These are phyloP conservation scores for Cheilosia vernalis DNA, from an alignment of 2,888 invertebrate genomes.

Conservation along the genomic window DNA sequence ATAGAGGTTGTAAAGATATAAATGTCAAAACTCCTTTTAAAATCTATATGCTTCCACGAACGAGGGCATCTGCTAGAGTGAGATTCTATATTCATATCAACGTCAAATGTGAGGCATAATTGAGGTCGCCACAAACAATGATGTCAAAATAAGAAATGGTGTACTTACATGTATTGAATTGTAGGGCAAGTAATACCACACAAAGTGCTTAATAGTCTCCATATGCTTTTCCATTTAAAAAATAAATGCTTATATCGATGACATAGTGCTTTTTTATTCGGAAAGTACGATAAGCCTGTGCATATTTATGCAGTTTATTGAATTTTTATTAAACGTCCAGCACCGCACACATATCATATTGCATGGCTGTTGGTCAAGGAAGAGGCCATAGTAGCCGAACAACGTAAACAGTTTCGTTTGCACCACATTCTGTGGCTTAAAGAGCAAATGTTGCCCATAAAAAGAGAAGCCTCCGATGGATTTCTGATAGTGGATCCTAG, in stretches of 20 bases:
- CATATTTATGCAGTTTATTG: constrained; percentile 55
- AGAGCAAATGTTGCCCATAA: constrained; percentile 32
- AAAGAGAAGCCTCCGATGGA: constrained; percentile 31
- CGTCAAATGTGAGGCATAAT: no score
- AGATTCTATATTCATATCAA: no score
- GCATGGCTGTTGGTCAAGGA: constrained; percentile 4
- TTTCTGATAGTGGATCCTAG: constrained; percentile 42
- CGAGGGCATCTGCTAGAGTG: no score
- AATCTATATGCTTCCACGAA: no score
- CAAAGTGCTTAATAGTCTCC: neutral
- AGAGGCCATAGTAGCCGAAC: neutral
- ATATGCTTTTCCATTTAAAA: neutral
- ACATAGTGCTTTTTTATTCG: neutral
- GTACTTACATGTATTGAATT: no score
- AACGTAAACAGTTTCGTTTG: constrained; percentile 47
- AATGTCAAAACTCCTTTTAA: no score
- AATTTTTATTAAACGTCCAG: constrained; percentile 56
- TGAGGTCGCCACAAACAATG: no score
- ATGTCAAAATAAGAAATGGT: neutral
- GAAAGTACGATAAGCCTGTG: constrained; percentile 24
- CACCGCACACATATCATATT: constrained; percentile 24
- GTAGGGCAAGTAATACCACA: neutral
- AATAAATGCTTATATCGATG: neutral
- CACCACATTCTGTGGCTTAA: constrained; percentile 68
- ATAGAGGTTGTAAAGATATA: no score